Percentiles rank a stretch among this genome's conserved stretches.
These are phyloP conservation scores for Platycnemis pennipes DNA, from an alignment of 2,888 invertebrate genomes.

Conservation along the genomic window DNA sequence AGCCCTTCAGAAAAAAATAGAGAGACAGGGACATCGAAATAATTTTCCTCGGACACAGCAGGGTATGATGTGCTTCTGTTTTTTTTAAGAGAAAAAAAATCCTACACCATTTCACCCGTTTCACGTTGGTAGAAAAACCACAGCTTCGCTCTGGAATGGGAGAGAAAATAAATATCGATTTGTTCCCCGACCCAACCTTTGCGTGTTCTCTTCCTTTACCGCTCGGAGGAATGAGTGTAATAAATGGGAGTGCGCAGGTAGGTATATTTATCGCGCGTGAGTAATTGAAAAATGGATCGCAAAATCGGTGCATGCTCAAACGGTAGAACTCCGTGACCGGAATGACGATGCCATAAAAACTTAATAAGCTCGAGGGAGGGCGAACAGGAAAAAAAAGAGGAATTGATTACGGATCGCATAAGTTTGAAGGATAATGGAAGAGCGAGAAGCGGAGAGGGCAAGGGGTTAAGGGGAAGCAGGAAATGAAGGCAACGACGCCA, in stretches of 20 bases:
- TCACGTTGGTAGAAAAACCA: background rate
- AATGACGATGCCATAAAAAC: background rate
- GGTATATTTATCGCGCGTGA: slow-evolving; percentile 14
- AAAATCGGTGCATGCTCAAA: background rate
- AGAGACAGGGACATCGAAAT: background rate
- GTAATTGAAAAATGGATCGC: slow-evolving; percentile 26
- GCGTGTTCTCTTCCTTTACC: background rate
- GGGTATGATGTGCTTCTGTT: background rate
- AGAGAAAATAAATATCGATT: background rate
- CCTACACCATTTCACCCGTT: background rate
- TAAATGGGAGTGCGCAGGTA: background rate
- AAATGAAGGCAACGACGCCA: background rate
- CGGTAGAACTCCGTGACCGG: background rate
- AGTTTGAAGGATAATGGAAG: background rate
- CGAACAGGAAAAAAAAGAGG: background rate
- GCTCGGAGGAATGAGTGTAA: background rate
- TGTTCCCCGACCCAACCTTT: background rate
- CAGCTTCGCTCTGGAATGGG: background rate
- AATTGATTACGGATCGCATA: background rate
- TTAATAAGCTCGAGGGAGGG: background rate
- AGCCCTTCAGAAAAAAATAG: background rate
- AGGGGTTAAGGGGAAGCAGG: background rate
- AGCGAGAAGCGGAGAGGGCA: background rate
- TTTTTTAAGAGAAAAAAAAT: background rate
- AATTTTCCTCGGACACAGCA: background rate